phyloP scores from a whole-genome alignment of 2,797 vertebrate genomes.

The Chiroxiphia lanceolata region DNA sequence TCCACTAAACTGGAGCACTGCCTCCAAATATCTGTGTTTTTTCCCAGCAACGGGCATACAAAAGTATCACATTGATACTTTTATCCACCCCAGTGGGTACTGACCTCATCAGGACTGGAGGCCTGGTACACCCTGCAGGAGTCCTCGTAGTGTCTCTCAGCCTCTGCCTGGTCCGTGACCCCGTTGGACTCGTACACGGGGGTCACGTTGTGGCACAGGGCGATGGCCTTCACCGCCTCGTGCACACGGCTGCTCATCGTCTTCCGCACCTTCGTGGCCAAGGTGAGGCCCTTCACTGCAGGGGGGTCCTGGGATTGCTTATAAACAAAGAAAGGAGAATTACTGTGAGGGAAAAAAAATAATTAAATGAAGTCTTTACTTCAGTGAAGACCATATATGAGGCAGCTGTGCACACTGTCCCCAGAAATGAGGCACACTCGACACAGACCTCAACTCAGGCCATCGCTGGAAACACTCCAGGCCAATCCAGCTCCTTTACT shows the following conservation, averaged over 20 bases:
- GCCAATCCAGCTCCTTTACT: accelerated
- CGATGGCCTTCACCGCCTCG: slow-evolving; percentile 95
- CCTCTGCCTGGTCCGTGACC: slow-evolving; percentile 95
- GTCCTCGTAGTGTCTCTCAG: slow-evolving; percentile 95
- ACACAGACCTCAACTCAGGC: neutral
- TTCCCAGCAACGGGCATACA: neutral
- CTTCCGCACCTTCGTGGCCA: slow-evolving; percentile 92
- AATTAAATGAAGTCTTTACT: neutral
- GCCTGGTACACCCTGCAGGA: slow-evolving; percentile 97
- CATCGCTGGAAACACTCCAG: neutral
- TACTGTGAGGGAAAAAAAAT: accelerated
- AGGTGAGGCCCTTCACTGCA: slow-evolving; percentile 80
- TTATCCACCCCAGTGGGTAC: neutral
- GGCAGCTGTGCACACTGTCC: neutral
- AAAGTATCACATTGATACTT: accelerated
- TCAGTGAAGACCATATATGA: neutral
- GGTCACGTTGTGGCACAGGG: slow-evolving; percentile 95
- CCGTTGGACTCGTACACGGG: slow-evolving; percentile 95
- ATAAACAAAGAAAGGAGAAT: neutral
- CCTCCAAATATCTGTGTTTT: accelerated
- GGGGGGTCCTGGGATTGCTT: slow-evolving; percentile 89
- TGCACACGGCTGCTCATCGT: slow-evolving; percentile 96
- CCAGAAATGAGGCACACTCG: accelerated
- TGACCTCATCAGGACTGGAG: slow-evolving; percentile 96
- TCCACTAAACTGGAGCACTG: neutral